A percentile compares a stretch with the other conserved stretches of the same genome.
phyloP scores from a whole-genome alignment of 2,797 vertebrate genomes.

The Menidia menidia region DNA sequence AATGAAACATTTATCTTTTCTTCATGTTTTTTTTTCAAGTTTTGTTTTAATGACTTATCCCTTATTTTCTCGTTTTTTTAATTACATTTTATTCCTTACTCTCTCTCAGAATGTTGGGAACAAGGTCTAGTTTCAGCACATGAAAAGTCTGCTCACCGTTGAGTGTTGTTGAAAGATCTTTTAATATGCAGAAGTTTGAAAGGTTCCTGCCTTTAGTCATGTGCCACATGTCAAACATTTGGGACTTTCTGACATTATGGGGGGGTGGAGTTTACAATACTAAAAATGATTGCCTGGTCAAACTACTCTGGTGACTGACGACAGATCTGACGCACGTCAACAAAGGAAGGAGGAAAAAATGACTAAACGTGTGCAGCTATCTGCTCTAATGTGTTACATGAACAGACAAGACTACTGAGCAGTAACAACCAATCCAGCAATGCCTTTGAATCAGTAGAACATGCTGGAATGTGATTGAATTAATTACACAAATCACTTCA shows the following conservation, averaged over 20 bases:
- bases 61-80: constrained; percentile 43
- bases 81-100: constrained; percentile 37
- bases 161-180: constrained; percentile 29
- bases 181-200: constrained; percentile 20
- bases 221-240: constrained; percentile 37
- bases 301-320: constrained; percentile 33
- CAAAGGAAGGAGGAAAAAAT: not conserved
- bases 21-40: constrained; percentile 24
- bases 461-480: not conserved
- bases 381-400: not conserved
- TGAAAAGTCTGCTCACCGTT: constrained; percentile 37
- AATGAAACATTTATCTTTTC: constrained; percentile 56
- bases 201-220: constrained; percentile 14
- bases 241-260: constrained; percentile 12
- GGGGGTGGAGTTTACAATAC: constrained; percentile 22
- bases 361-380: not conserved
- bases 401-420: constrained; percentile 9
- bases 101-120: constrained; percentile 37
- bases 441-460: not conserved
- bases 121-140: constrained; percentile 25
- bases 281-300: constrained; percentile 24
- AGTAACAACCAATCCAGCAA: constrained; percentile 8
- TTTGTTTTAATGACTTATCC: constrained; percentile 35
- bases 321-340: not conserved
- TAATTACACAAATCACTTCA: constrained; percentile 3